Conservation (phyloP, 2,888 invertebrate species). For the Gnatocerus cornutus region DNA sequence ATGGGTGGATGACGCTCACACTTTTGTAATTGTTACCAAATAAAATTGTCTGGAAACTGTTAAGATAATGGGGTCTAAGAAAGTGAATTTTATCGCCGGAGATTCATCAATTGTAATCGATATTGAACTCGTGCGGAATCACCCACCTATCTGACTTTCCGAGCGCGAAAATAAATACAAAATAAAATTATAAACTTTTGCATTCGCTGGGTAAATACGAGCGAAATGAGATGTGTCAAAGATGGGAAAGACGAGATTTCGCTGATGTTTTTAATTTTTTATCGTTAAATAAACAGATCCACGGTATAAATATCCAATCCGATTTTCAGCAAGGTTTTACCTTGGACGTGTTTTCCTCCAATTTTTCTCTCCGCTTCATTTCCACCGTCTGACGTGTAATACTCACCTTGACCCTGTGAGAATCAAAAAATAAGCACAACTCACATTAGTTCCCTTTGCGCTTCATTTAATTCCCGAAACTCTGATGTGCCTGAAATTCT, state of each 20-base stretch:
- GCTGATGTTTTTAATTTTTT: no score
- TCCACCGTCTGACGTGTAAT: conserved; percentile 27
- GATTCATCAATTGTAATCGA: conserved; percentile 1
- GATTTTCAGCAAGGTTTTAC: conserved; percentile 35
- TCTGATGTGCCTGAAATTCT: conserved; percentile 20
- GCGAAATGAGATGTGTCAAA: neutral
- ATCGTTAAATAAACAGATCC: conserved; percentile 36
- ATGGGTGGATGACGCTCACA: neutral
- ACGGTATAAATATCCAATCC: conserved; percentile 25
- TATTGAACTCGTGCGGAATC: neutral
- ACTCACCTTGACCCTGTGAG: conserved; percentile 40
- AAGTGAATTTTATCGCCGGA: neutral
- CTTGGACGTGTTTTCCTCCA: conserved; percentile 40
- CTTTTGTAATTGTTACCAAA: neutral
- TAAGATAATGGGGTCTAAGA: neutral
- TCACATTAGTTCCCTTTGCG: conserved; percentile 25
- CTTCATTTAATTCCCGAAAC: conserved; percentile 23
- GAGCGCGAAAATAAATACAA: neutral
- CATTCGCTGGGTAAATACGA: neutral
- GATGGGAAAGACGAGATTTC: conserved; percentile 13
- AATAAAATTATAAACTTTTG: neutral
- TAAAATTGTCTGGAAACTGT: neutral
- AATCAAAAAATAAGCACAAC: conserved; percentile 26
- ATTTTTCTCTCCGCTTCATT: conserved; percentile 24
- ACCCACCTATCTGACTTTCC: neutral